A percentile compares a stretch with the other conserved stretches of the same genome.
Conservation (phyloP, 2,797 vertebrate species). For the Chelmon rostratus region DNA sequence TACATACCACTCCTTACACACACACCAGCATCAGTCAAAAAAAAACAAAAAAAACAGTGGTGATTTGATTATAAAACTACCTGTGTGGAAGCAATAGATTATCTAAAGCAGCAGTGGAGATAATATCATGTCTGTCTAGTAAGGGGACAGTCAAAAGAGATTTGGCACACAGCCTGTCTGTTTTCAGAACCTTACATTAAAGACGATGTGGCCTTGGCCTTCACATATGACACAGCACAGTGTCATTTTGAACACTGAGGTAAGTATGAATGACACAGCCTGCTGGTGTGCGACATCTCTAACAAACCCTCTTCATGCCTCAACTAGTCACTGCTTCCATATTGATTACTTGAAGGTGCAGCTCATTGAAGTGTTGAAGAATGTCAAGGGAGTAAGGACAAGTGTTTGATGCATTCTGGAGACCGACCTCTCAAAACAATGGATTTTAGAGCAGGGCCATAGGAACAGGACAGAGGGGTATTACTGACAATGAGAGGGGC, state of each 20-base stretch:
- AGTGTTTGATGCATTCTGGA: slow-evolving; percentile 21
- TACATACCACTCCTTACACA: background rate
- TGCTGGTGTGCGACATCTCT: slow-evolving; percentile 31
- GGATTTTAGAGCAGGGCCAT: slow-evolving; percentile 12
- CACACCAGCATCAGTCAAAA: slow-evolving; percentile 1
- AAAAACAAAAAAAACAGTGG: background rate
- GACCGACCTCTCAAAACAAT: slow-evolving; percentile 11
- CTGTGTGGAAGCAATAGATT: background rate
- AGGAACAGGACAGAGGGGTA: background rate
- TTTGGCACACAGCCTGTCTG: background rate
- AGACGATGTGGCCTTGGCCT: slow-evolving; percentile 29
- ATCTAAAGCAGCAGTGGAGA: slow-evolving; percentile 1
- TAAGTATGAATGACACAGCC: slow-evolving; percentile 41
- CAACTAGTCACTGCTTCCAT: slow-evolving; percentile 21
- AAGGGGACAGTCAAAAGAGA: background rate
- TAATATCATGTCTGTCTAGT: background rate
- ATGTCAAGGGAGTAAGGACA: slow-evolving; percentile 31
- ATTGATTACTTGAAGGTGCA: slow-evolving; percentile 39
- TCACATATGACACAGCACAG: slow-evolving; percentile 41
- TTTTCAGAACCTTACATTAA: background rate
- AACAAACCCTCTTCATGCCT: slow-evolving; percentile 40
- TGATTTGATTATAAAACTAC: background rate
- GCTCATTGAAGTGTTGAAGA: slow-evolving; percentile 40
- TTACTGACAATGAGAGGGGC: background rate
- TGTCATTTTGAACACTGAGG: slow-evolving; percentile 34